These are phyloP conservation scores for Sparus aurata DNA, from an alignment of 2,797 vertebrate species.

Conservation along the genomic window DNA sequence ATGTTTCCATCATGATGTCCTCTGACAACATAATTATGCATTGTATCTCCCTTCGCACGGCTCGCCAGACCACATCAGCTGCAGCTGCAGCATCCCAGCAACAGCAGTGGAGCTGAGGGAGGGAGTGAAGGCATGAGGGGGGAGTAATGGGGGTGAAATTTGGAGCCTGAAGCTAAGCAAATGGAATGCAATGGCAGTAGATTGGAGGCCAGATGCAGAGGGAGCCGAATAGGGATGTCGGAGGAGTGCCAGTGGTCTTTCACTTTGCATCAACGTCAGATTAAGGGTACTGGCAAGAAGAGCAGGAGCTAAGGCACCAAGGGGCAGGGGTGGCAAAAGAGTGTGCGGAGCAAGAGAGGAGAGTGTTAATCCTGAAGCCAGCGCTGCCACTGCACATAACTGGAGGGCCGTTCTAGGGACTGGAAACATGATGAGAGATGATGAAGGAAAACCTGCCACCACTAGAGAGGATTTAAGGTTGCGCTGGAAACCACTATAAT, in stretches of 20 bases:
- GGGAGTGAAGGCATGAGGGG: conserved; percentile 1
- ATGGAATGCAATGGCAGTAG: conserved; percentile 71
- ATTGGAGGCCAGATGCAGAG: conserved; percentile 67
- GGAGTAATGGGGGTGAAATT: conserved; percentile 25
- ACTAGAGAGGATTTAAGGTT: conserved; percentile 8
- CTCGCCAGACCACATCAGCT: conserved; percentile 77
- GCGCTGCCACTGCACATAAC: conserved; percentile 48
- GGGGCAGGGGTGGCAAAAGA: conserved; percentile 68
- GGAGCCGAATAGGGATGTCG: conserved; percentile 62
- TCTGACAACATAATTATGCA: conserved; percentile 85
- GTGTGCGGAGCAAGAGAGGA: conserved; percentile 40
- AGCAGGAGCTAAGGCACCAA: conserved; percentile 56
- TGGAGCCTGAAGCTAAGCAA: conserved; percentile 72
- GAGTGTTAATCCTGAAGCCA: conserved; percentile 68
- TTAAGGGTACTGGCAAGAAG: conserved; percentile 65
- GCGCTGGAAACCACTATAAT: conserved; percentile 14
- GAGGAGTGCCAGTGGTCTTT: conserved; percentile 78
- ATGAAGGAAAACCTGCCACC: conserved; percentile 33
- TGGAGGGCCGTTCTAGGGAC: conserved; percentile 36
- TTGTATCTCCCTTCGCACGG: conserved; percentile 73
- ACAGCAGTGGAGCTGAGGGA: conserved; percentile 23
- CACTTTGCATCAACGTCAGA: conserved; percentile 83
- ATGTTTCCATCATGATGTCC: conserved; percentile 74
- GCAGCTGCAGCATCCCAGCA: conserved; percentile 62
- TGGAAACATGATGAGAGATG: conserved; percentile 43